Evolutionary conservation across 2,113 vertebrate genomes (phyloP).

Genomic region (Hemiscyllium ocellatum): DNA sequence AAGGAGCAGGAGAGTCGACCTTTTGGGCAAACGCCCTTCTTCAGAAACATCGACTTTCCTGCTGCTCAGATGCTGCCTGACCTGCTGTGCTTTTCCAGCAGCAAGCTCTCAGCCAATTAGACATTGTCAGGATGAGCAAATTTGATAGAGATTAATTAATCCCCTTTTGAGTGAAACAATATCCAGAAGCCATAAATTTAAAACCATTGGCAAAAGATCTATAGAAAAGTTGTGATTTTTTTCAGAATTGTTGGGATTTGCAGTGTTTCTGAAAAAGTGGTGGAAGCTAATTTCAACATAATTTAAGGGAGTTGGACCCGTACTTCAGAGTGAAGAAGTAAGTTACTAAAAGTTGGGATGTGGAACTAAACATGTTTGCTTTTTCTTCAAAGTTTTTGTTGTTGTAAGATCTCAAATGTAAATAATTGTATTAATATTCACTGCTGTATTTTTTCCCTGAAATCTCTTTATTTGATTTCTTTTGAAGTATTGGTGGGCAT

Average conservation of each 20-base stretch:
- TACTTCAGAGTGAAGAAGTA: too few relatives aligned
- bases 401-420: neutral
- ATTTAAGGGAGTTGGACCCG: too few relatives aligned
- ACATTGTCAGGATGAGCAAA: neutral
- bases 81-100: too few relatives aligned
- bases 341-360: too few relatives aligned
- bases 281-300: too few relatives aligned
- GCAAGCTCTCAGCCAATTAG: neutral
- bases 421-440: neutral
- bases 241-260: neutral
- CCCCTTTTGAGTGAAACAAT: neutral
- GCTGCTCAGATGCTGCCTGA: too few relatives aligned
- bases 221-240: neutral
- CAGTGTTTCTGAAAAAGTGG: too few relatives aligned
- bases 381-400: too few relatives aligned
- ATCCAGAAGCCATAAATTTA: neutral
- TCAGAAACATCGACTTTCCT: too few relatives aligned
- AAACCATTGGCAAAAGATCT: neutral
- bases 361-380: too few relatives aligned
- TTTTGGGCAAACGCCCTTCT: too few relatives aligned
- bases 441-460: neutral
- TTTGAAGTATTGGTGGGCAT: neutral
- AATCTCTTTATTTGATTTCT: neutral
- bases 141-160: neutral
- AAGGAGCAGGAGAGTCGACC: too few relatives aligned